Percentiles rank a stretch among this genome's conserved stretches.
These are phyloP conservation scores for Pionites leucogaster DNA, from an alignment of 2,113 vertebrate genomes.

Conservation along the genomic window DNA sequence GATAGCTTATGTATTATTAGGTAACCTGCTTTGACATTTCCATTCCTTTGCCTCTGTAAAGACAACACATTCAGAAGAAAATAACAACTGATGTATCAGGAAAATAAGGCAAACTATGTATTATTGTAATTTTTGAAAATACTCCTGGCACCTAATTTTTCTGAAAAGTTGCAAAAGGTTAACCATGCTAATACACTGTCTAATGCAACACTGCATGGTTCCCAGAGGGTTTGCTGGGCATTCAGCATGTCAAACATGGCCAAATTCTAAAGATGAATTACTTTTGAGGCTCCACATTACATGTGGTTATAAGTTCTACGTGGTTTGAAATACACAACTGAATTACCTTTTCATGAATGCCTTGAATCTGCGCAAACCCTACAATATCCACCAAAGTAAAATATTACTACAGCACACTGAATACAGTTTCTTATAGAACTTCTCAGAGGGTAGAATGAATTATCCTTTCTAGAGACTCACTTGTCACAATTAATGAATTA, in stretches of 20 bases:
- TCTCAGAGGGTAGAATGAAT: neutral
- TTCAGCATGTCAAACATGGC: neutral
- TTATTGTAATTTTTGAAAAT: neutral
- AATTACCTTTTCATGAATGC: neutral
- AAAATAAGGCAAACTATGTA: neutral
- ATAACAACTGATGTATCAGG: neutral
- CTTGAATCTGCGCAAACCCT: neutral
- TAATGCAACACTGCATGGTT: neutral
- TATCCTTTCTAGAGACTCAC: neutral
- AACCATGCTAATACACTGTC: neutral
- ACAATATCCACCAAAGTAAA: neutral
- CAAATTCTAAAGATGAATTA: neutral
- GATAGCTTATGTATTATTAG: neutral
- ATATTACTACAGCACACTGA: neutral
- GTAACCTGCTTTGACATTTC: neutral
- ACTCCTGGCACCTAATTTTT: neutral
- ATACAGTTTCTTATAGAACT: neutral
- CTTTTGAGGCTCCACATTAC: neutral
- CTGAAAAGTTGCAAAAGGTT: neutral
- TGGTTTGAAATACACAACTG: neutral
- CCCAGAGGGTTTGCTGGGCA: neutral
- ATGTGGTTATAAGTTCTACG: accelerated
- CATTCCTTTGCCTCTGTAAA: neutral
- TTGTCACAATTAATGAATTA: neutral
- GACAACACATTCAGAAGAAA: neutral